Base-by-base conservation (phyloP, 1,140 invertebrate genomes). In the Himalopsyche phryganea region DNA sequence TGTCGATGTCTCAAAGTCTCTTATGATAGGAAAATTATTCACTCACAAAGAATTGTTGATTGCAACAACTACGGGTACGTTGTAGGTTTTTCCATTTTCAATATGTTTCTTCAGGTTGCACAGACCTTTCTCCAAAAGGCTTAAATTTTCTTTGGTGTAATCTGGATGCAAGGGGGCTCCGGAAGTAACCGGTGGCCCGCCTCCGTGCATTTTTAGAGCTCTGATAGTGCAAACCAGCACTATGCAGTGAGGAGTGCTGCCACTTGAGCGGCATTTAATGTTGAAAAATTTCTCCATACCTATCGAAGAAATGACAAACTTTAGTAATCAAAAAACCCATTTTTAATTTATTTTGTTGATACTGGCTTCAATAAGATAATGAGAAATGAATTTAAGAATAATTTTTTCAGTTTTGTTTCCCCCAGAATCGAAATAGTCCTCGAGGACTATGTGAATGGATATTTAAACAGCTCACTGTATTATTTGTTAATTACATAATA, bases 221-320 rank as follows among this genome's bases (percentile, higher is more conserved):
- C 96, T 79, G 10, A 99, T 82, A 0, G 96, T 98, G 0, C 91
- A 85, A 3, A 99, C 97, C 17, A 99, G 77, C 0, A 99, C 95
- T 15, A 94, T 88, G 66, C 89, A 92, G 77, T 91, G 89, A 1
- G 97, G 96, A n/a, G 81, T 65, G 35, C 90, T 81, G 0, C 88
- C 90, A 3, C 95, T 98, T 41, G 88, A 86, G 14, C 96, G 86
- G 67, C 95, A 98, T 79, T 99, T 99, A 48, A 99, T 98, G 71
- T 99, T 87, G 72, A 98, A 96, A 78, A 98, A 98, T 73, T 99
- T 99, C 78, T 99, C 97, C 90, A 98, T 94, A 41, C 93, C 84
- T 86, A 63, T n/a, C 33, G 46, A 49, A 48, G 23, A 46, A n/a
- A n/a, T n/a, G n/a, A 10, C 13, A 46, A 17, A 3, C 18, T 15